These are phyloP conservation scores for Balanococcus diminutus DNA, from an alignment of 2,888 invertebrate species.

Conservation along the genomic window DNA sequence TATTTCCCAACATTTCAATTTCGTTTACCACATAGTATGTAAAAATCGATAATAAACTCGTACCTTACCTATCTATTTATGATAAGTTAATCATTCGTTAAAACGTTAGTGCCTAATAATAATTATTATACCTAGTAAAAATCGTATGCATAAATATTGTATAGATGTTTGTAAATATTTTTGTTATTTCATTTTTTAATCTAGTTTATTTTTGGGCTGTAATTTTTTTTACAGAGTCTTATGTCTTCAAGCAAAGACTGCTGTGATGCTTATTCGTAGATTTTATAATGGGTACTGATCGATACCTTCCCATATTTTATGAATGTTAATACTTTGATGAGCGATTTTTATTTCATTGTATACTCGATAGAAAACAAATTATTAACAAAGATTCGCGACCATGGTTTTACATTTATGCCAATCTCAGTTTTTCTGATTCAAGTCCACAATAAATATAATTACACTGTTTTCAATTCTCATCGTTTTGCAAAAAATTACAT, in stretches of 20 bases:
- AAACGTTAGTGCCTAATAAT: not conserved
- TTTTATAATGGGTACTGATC: no score
- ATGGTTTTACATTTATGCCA: no score
- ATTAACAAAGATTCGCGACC: no score
- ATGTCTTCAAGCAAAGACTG: conserved; percentile 24
- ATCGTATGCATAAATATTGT: not conserved
- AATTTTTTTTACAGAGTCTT: not conserved
- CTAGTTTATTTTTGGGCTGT: not conserved
- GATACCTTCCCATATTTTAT: not conserved
- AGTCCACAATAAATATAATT: not conserved
- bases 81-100: not conserved
- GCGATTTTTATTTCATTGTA: not conserved
- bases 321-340: no score
- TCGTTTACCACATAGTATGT: not conserved
- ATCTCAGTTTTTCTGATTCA: not conserved
- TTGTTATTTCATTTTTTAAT: not conserved
- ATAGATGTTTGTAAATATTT: conserved; percentile 16
- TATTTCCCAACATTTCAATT: no score
- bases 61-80: not conserved
- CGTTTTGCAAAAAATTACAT: not conserved
- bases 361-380: not conserved
- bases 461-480: not conserved
- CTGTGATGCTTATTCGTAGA: conserved; percentile 26
- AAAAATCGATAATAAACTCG: not conserved
- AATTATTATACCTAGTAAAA: not conserved